Base-by-base conservation (phyloP, 2,797 vertebrate genomes). In the Acanthopagrus latus region DNA sequence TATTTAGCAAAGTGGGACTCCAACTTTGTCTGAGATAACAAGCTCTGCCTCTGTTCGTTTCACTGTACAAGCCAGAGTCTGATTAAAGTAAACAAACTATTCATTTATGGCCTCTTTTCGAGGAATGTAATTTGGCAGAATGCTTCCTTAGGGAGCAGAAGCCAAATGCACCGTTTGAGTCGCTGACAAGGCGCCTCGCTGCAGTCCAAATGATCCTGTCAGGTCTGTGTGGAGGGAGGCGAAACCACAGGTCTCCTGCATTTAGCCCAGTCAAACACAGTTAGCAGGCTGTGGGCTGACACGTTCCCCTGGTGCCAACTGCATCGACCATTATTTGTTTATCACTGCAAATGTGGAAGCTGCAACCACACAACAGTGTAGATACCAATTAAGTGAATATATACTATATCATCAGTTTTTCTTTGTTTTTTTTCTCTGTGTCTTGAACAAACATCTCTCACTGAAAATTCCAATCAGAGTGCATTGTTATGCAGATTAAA, bases 41-140 rank as follows among this genome's bases (percentile, higher is more conserved):
- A 79, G 55, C 71, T 52, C 41, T n/a, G 57, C 12, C 52, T 50
- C 56, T 1, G 1, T 75, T n/a, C 65, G 29, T 75, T 63, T 79
- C 55, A 38, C 38, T 63, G 63, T 76, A 62, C 3, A n/a, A 76
- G 66, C 55, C 38, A 52, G 29, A 48, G 63, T 6, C 71, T 82
- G 78, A 83, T 86, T 83, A 79, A 81, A 84, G 52, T 72, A 82
- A 91, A 87, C 78, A 85, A 83, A 82, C 74, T 76, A 51, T 78
- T 85, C 14, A 79, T 85, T 81, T 78, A 82, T 55, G 69, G 62
- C 27, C 27, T 74, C 29, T 84, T 78, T 65, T 64, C 13, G 4
- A 54, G 44, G 25, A 74, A 83, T 79, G 51, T 58, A 65, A 89
- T 91, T 89, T 84, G 79, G 82, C 83, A 84, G 76, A 56, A 82